Evolutionary conservation across 1,140 invertebrate genomes (phyloP), one percentile per base, ranked within the genome.

Genomic region (Onthophagus taurus): DNA sequence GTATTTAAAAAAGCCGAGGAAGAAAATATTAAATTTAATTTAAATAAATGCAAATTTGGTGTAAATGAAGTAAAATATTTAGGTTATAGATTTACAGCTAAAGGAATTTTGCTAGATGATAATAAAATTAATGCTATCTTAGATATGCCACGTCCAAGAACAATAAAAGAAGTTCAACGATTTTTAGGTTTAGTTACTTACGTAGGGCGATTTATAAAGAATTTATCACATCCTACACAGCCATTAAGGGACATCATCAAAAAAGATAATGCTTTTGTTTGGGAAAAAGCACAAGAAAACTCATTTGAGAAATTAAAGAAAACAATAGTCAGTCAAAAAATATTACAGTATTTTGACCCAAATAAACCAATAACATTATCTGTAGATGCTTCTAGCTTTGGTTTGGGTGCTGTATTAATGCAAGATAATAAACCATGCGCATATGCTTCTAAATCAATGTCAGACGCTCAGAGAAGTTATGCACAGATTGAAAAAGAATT

Each of bases 121-220:
- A n/a, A n/a, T n/a, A n/a, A n/a, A n/a, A n/a, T n/a, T n/a, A n/a
- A n/a, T n/a, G n/a, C n/a, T n/a, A n/a, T n/a, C n/a, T n/a, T n/a
- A n/a, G n/a, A n/a, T n/a, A n/a, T n/a, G n/a, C n/a, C n/a, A n/a
- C n/a, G n/a, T n/a, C n/a, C n/a, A n/a, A n/a, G n/a, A n/a, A n/a
- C n/a, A n/a, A n/a, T n/a, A 29, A 45, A 55, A 41, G 53, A 60
- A 33, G 13, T 68, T 17, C 39, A 59, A 46, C 52, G 53, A 43
- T 57, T 68, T 24, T 45, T 72, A 19, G 65, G 59, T 12, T 55
- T 70, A 38, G 44, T 66, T 0, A 68, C 50, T n/a, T 68, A 69
- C 47, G 35, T 68, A 12, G 33, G 42, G 11, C 64, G 55, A 47
- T 67, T 59, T 50, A 55, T 67, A 41, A 42, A 47, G 14, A 57